phyloP scores from a whole-genome alignment of 2,888 invertebrate species.

The Lasiommata megera region DNA sequence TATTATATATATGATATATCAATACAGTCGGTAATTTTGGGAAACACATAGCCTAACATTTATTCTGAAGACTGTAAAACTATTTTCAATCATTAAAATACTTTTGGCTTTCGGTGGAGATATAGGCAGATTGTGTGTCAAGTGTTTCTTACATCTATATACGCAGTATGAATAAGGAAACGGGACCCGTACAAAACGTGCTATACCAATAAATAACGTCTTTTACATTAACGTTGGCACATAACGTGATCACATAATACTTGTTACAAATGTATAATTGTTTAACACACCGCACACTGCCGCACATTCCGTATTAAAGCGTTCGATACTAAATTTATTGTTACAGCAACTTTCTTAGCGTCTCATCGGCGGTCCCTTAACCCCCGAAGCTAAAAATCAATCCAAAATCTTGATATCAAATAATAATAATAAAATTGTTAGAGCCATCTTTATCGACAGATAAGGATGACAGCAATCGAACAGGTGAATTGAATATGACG shows the following conservation, averaged over 20 bases:
- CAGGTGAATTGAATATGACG: no score
- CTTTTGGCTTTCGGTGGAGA: neutral
- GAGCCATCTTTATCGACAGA: no score
- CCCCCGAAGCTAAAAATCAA: no score
- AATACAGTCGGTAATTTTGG: no score
- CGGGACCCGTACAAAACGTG: conserved; percentile 45
- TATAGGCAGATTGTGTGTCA: neutral
- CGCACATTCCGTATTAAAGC: conserved; percentile 28
- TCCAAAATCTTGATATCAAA: no score
- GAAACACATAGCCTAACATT: neutral
- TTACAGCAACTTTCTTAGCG: neutral
- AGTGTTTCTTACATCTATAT: neutral
- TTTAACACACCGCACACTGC: conserved; percentile 28
- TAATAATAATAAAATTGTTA: no score
- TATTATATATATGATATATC: no score
- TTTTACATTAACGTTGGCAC: conserved; percentile 74
- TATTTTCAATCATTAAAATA: neutral
- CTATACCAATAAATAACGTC: conserved; percentile 52
- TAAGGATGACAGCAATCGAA: no score
- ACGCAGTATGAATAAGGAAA: conserved; percentile 31
- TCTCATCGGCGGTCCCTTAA: no score
- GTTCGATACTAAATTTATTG: conserved; percentile 16
- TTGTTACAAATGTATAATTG: conserved; percentile 53
- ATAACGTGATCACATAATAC: conserved; percentile 71
- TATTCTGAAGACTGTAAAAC: no score